Evolutionary conservation across 2,888 invertebrate species (phyloP).

Genomic region (Tribolium freemani): DNA sequence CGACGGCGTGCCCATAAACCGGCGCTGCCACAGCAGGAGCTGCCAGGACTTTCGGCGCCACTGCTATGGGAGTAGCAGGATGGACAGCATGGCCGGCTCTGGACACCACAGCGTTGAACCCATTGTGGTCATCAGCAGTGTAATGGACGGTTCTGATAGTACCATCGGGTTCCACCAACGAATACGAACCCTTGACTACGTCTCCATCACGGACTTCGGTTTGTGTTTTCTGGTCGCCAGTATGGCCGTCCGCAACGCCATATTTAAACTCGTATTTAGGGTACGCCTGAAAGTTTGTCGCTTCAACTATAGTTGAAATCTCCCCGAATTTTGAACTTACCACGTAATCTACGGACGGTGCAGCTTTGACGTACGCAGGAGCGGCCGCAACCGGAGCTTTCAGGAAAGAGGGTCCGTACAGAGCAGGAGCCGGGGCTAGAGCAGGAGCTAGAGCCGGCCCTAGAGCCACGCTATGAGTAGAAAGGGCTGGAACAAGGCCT

Average conservation of each 20-base stretch:
- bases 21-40: constrained; percentile 20
- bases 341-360: constrained; percentile 59
- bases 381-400: constrained; percentile 53
- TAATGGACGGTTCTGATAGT: constrained; percentile 73
- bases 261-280: constrained; percentile 75
- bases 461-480: constrained; percentile 39
- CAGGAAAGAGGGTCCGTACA: constrained; percentile 43
- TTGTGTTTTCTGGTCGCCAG: constrained; percentile 73
- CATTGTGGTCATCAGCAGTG: constrained; percentile 72
- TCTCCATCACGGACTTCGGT: constrained; percentile 72
- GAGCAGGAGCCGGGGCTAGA: constrained; percentile 45
- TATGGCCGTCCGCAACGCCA: constrained; percentile 72
- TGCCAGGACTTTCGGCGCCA: constrained; percentile 59
- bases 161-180: constrained; percentile 72
- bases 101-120: constrained; percentile 67
- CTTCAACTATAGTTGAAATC: background rate
- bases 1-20: constrained; percentile 10
- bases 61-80: constrained; percentile 64
- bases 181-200: constrained; percentile 72
- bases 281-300: constrained; percentile 62
- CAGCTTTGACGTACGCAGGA: constrained; percentile 57
- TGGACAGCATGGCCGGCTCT: constrained; percentile 73
- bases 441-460: constrained; percentile 53
- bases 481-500: constrained; percentile 67
- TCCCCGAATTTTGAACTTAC: constrained; percentile 47